Conservation (phyloP, 2,888 invertebrate species). For the Lysandra coridon region DNA sequence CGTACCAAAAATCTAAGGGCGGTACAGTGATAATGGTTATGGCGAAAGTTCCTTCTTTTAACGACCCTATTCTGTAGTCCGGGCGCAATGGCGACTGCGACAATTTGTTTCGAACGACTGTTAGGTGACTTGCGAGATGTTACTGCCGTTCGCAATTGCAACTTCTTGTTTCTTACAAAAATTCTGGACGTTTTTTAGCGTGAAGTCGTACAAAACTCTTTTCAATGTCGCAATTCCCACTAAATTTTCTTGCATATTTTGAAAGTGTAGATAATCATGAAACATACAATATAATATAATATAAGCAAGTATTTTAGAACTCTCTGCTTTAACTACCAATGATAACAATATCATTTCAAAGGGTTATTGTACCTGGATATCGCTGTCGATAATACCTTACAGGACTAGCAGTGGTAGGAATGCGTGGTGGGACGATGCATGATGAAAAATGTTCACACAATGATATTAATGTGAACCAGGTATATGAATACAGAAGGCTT, state of each 20-base stretch:
- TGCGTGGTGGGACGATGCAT: too few species aligned
- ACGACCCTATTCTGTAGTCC: slow-evolving; percentile 53
- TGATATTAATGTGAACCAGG: not conserved
- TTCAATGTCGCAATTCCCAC: not conserved
- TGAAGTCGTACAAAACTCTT: not conserved
- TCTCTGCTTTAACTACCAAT: too few species aligned
- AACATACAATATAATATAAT: too few species aligned
- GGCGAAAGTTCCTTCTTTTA: slow-evolving; percentile 66
- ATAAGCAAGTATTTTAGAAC: too few species aligned
- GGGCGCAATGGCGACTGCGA: slow-evolving; percentile 47
- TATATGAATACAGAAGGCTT: not conserved
- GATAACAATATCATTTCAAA: too few species aligned
- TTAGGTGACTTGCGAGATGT: slow-evolving; percentile 49
- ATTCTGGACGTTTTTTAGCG: slow-evolving; percentile 35
- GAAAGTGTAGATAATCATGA: not conserved
- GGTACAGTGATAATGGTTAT: slow-evolving; percentile 75
- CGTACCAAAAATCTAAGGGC: slow-evolving; percentile 51
- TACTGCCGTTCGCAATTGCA: slow-evolving; percentile 49
- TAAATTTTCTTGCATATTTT: not conserved
- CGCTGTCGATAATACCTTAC: too few species aligned
- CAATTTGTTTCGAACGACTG: slow-evolving; percentile 61
- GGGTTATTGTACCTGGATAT: too few species aligned
- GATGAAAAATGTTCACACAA: too few species aligned
- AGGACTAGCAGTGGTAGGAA: too few species aligned
- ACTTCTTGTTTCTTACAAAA: slow-evolving; percentile 47